Evolutionary conservation across 2,797 vertebrate species (phyloP).

Genomic region (Cossypha polioptera): DNA sequence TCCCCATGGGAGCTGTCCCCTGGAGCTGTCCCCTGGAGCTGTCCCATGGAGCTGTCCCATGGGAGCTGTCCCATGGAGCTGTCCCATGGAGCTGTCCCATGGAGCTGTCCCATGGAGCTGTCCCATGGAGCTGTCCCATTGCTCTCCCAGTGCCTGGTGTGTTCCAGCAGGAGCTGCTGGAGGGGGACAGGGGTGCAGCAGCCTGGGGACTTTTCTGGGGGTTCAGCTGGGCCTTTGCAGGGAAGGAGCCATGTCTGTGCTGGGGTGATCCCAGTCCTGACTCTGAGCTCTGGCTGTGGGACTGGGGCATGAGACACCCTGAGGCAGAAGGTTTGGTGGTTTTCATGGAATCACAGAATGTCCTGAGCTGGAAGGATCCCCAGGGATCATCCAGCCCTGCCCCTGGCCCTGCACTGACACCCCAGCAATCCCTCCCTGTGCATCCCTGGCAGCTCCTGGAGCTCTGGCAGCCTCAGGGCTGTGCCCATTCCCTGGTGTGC

Average conservation of each 20-base stretch:
- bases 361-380: background rate
- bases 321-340: background rate
- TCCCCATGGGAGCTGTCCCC: background rate
- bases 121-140: background rate
- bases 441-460: background rate
- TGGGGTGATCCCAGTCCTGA: accelerated
- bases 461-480: background rate
- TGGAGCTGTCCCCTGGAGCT: background rate
- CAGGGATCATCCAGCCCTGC: background rate
- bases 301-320: background rate
- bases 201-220: background rate
- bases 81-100: too few species aligned
- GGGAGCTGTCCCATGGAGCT: too few species aligned
- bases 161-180: background rate
- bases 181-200: background rate
- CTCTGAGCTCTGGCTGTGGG: background rate
- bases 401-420: background rate
- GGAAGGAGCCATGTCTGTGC: accelerated
- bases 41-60: too few species aligned
- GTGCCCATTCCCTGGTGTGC: accelerated
- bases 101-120: too few species aligned
- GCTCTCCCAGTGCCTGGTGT: background rate
- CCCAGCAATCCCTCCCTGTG: background rate
- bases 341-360: background rate
- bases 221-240: background rate